Percentiles rank a stretch among this genome's conserved stretches.
These are phyloP conservation scores for Euglossa dilemma DNA, from an alignment of 1,140 invertebrate species.

Conservation along the genomic window DNA sequence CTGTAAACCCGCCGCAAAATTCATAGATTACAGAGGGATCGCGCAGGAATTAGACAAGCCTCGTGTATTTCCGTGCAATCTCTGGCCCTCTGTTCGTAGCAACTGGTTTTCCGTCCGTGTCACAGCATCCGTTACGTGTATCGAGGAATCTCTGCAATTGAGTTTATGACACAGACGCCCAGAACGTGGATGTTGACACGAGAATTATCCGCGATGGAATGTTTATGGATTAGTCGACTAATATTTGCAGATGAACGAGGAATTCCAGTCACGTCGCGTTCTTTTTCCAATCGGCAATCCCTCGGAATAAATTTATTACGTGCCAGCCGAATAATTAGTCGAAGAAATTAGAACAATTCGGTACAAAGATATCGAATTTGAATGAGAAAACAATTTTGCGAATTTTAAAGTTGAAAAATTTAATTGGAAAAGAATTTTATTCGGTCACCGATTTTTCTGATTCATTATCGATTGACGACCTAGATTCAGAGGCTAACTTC, in stretches of 20 bases:
- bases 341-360: no score
- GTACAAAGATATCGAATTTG: no score
- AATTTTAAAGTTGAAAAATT: no score
- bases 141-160: not conserved
- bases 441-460: no score
- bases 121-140: not conserved
- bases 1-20: not conserved
- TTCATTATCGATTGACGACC: no score
- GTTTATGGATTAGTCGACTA: not conserved
- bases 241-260: not conserved
- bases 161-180: not conserved
- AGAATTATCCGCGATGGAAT: not conserved
- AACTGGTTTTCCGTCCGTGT: not conserved
- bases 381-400: no score
- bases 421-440: no score
- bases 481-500: no score
- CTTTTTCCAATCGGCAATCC: no score
- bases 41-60: not conserved
- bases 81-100: not conserved
- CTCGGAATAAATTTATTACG: no score
- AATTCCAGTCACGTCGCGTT: no score
- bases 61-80: constrained; percentile 7
- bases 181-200: not conserved
- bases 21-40: not conserved
- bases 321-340: no score